Percentiles rank a stretch among this genome's conserved stretches.
phyloP scores from a whole-genome alignment of 2,888 invertebrate genomes.

The Lasioglossum pauxillum region DNA sequence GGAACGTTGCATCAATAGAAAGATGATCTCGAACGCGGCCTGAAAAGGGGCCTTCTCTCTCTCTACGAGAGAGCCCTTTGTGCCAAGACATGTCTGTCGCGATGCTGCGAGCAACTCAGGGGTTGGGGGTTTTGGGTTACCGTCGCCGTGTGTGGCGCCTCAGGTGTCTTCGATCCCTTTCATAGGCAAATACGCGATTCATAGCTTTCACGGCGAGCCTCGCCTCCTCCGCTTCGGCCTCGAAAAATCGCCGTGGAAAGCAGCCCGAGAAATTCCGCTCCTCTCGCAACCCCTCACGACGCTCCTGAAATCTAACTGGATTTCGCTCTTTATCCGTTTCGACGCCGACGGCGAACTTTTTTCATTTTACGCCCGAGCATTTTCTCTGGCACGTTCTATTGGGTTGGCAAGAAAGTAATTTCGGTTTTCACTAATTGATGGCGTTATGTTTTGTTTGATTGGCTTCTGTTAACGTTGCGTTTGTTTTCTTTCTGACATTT shows the following conservation, averaged over 20 bases:
- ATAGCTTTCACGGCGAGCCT: slow-evolving; percentile 65
- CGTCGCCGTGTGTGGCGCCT: slow-evolving; percentile 83
- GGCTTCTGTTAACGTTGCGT: too few species aligned
- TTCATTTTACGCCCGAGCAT: neutral
- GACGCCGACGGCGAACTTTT: neutral
- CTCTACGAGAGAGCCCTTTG: slow-evolving; percentile 72
- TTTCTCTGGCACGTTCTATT: neutral
- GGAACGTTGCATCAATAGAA: slow-evolving; percentile 79
- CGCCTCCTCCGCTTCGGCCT: slow-evolving; percentile 27
- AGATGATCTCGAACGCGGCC: slow-evolving; percentile 77
- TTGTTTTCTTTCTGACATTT: too few species aligned
- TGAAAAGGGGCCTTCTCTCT: slow-evolving; percentile 67
- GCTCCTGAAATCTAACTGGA: neutral
- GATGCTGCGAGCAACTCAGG: slow-evolving; percentile 65
- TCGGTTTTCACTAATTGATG: too few species aligned
- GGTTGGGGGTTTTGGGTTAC: slow-evolving; percentile 80
- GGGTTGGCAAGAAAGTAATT: too few species aligned
- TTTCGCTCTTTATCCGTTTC: neutral
- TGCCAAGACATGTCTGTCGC: slow-evolving; percentile 80
- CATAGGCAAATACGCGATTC: slow-evolving; percentile 80
- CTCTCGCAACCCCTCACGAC: neutral
- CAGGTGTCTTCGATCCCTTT: slow-evolving; percentile 81
- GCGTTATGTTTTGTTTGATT: too few species aligned
- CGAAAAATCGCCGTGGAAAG: slow-evolving; percentile 38
- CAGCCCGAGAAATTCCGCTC: slow-evolving; percentile 34